These are phyloP conservation scores for Lutjanus erythropterus DNA, from an alignment of 2,113 vertebrate genomes.

Conservation along the genomic window DNA sequence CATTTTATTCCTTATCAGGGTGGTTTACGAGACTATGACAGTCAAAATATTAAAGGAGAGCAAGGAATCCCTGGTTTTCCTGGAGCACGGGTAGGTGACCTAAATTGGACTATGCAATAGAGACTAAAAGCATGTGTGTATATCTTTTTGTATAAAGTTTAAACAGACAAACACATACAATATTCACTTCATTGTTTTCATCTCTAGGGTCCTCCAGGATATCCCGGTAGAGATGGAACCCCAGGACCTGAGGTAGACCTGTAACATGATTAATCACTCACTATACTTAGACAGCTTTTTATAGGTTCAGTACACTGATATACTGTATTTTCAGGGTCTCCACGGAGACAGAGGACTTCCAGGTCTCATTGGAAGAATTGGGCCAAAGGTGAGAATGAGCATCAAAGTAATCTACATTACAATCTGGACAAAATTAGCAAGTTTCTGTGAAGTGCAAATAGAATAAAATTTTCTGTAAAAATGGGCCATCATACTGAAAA, in stretches of 20 bases:
- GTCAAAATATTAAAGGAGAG: slow-evolving; percentile 56
- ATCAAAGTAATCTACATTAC: background rate
- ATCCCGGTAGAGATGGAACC: slow-evolving; percentile 50
- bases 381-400: slow-evolving; percentile 65
- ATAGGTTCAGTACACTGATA: slow-evolving; percentile 8
- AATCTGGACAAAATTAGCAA: background rate
- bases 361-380: slow-evolving; percentile 64
- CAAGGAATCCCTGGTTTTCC: slow-evolving; percentile 68
- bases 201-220: slow-evolving; percentile 60
- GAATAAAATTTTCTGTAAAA: background rate
- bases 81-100: slow-evolving; percentile 52
- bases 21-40: background rate
- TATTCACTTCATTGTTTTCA: background rate
- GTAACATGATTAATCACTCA: background rate
- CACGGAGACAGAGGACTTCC: slow-evolving; percentile 59
- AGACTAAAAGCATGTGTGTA: too few species aligned
- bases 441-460: background rate
- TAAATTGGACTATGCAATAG: slow-evolving; percentile 7
- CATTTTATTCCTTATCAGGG: slow-evolving; percentile 46
- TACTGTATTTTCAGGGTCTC: slow-evolving; percentile 60
- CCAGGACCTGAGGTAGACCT: slow-evolving; percentile 58
- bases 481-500: background rate
- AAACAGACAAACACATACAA: background rate
- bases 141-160: too few species aligned
- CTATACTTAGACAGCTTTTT: background rate